These are phyloP conservation scores for Hippocampus abdominalis DNA, from an alignment of 2,113 vertebrate species.

Conservation along the genomic window DNA sequence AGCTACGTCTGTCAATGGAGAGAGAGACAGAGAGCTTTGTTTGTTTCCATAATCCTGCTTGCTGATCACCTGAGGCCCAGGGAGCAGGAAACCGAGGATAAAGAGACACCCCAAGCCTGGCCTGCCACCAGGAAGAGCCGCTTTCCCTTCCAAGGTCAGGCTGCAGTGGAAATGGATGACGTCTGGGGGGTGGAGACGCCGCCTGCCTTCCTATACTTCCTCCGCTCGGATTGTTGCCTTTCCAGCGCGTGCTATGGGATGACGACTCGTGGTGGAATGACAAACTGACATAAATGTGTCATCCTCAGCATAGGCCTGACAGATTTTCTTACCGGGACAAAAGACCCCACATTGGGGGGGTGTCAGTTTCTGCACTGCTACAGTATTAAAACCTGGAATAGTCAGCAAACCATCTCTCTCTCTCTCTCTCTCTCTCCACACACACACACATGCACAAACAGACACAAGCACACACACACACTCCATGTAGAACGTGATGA, in stretches of 20 bases:
- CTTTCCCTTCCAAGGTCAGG: slow-evolving; percentile 61
- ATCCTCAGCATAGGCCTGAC: slow-evolving; percentile 36
- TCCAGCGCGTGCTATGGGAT: slow-evolving; percentile 8
- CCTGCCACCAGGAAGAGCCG: slow-evolving; percentile 63
- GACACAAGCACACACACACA: no score
- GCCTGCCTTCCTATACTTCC: slow-evolving; percentile 40
- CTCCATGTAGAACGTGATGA: not conserved
- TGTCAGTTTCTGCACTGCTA: slow-evolving; percentile 2
- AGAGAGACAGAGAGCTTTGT: slow-evolving; percentile 64
- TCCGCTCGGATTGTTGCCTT: slow-evolving; percentile 34
- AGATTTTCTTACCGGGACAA: slow-evolving; percentile 28
- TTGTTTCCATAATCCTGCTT: slow-evolving; percentile 71
- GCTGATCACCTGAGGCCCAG: slow-evolving; percentile 64
- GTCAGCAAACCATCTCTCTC: slow-evolving; percentile 17
- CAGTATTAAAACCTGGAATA: slow-evolving; percentile 9
- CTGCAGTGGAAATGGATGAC: slow-evolving; percentile 49
- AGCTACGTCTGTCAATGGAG: slow-evolving; percentile 47
- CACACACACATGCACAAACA: no score
- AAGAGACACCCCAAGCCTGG: slow-evolving; percentile 38
- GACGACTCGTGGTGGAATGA: slow-evolving; percentile 54
- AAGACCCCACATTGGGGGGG: not conserved
- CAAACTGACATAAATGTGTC: slow-evolving; percentile 58
- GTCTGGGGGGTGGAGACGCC: slow-evolving; percentile 14
- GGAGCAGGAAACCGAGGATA: slow-evolving; percentile 60
- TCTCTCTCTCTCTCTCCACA: not conserved